Evolutionary conservation across 2,113 vertebrate species (phyloP), one percentile per base, ranked within the genome.

Genomic region (Caranx ignobilis): DNA sequence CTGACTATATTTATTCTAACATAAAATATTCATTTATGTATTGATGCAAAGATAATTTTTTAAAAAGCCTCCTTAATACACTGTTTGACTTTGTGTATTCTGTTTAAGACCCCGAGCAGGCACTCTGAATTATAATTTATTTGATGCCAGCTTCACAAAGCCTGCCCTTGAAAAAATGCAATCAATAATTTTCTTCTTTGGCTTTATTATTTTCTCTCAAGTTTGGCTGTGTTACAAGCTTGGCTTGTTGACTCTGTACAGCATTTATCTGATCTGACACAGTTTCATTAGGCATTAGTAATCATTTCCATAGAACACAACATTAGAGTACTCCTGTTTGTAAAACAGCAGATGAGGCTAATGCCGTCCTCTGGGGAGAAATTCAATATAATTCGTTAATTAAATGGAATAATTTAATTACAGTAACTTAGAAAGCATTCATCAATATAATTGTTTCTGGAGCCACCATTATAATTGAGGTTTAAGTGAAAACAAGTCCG

Each of bases 321-420:
- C 88, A 89, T 93, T 89, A 90, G 91, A 92, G 88, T 62, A 81
- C 90, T 90, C 90, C 88, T 95, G 93, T 95, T 94, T 95, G 93
- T 91, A 92, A 92, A 95, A 90, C 93, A 94, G 91, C 94, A 92
- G 93, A 95, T 92, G 94, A 93, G 91, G 84, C 92, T 93, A 91
- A 92, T 91, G 91, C 90, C 63, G 54, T 92, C 86, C 94, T 95
- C 94, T 82, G 77, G 94, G 94, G 94, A 93, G 92, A 94, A 94
- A 93, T 95, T 95, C 92, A 93, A 94, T 94, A 94, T 94, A 92
- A 95, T 94, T 93, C 82, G 91, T 95, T 95, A 95, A 95, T 95
- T 95, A 95, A 95, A 95, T 93, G 93, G 93, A 95, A 95, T 95
- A 95, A 95, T 96, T 95, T 94, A 95, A 96, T 95, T 95, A 95